Base-by-base conservation (phyloP, 1,140 invertebrate species). In the Carposina sasakii region DNA sequence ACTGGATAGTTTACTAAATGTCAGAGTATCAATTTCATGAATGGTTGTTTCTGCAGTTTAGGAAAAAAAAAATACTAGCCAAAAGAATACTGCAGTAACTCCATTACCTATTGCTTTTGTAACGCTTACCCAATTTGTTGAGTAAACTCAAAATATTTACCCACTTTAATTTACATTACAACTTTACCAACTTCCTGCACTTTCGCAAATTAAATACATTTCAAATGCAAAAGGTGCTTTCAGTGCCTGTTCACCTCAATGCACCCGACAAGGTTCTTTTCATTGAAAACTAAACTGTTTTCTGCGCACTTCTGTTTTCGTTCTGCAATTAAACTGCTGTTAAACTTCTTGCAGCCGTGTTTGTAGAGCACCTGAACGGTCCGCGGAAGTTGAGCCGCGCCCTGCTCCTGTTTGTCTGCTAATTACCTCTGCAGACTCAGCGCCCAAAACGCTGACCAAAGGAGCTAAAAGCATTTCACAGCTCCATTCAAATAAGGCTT, bases 291-390 rank as follows among this genome's bases (percentile, higher is more conserved):
- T 74, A 76, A 81, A 84, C 60, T 73, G 73, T 76, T 71, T 83
- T 78, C 74, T 64, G 63, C 67, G 64, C 75, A 71, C 75, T 76
- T 76, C 71, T 83, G 79, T 83, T 79, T 81, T 83, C 76, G 68
- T 71, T 67, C 65, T 69, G 73, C 77, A 84, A 84, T 84, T 82
- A 84, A 84, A 84, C 76, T 78, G 71, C 73, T 84, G 81, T 81
- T 79, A 77, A 84, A 84, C 63, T 84, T 84, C 75, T 78, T 78
- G 75, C 73, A 72, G 67, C 62, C 62, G 61, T 83, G 68, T 81
- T 84, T 83, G 76, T 69, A 52, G 69, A 81, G 74, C 71, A 84
- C 77, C 81, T 84, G 81, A 78, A 67, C 62, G 70, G 72, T 63
- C 68, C 57, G 69, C 61, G 58, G 73, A 77, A 81, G 67, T 81